phyloP scores from a whole-genome alignment of 2,888 invertebrate genomes.

The Linyphia triangularis region DNA sequence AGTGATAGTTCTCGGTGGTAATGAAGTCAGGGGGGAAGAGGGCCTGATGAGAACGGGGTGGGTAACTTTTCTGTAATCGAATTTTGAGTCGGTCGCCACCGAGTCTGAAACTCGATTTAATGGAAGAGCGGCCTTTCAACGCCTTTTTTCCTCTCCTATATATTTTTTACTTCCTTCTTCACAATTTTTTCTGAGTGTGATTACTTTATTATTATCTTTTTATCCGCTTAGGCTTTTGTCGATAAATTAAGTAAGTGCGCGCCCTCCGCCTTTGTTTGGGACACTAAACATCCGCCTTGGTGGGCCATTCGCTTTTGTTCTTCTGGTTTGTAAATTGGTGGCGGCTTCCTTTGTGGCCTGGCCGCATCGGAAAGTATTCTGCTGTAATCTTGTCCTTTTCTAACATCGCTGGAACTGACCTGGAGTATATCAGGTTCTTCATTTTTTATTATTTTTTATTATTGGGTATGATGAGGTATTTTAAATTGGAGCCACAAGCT shows the following conservation, averaged over 20 bases:
- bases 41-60: conserved; percentile 48
- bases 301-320: not conserved
- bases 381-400: not conserved
- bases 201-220: conserved; percentile 65
- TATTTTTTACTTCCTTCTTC: not conserved
- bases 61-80: conserved; percentile 63
- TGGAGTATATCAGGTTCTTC: not conserved
- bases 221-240: conserved; percentile 39
- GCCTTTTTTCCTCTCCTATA: conserved; percentile 3
- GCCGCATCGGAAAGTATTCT: not conserved
- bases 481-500: no score
- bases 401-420: not conserved
- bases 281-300: not conserved
- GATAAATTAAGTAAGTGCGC: conserved; percentile 44
- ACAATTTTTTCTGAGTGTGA: conserved; percentile 27
- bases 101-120: conserved; percentile 62
- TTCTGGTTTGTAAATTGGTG: not conserved
- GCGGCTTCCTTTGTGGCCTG: not conserved
- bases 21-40: conserved; percentile 47
- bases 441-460: no score
- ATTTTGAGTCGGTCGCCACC: conserved; percentile 59
- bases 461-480: no score
- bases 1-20: conserved; percentile 37
- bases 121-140: conserved; percentile 40
- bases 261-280: conserved; percentile 28